Evolutionary conservation across 1,140 invertebrate species (phyloP), one percentile per base, ranked within the genome.

Genomic region (Campoletis sonorensis): DNA sequence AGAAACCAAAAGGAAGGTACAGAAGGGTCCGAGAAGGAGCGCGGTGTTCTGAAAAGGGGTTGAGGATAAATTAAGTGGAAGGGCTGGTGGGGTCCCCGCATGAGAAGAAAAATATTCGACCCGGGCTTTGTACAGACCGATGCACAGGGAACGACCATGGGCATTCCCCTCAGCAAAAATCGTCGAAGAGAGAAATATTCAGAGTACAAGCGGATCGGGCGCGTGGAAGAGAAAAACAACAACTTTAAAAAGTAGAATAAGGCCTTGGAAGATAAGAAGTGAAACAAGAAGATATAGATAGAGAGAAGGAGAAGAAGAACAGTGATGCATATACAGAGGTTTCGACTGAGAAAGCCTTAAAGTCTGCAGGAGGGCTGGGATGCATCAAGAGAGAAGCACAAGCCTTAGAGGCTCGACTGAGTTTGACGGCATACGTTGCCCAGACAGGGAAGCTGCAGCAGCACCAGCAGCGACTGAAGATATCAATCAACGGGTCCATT

Each of bases 401-500:
- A 64, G n/a, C 67, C 33, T n/a, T 18, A 78, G 58, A 33, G 33
- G 61, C 27, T 37, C 8, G 58, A 40, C 76, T 33, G n/a, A 26
- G 13, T 64, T 64, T 77, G 27, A 11, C n/a, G 27, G 37, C 37
- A 61, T 13, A 40, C 16, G 11, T 27, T 4, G 40, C 26, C 18
- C 21, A 54, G 58, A 8, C 23, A 23, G 33, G 1, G 30, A 18
- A 70, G 27, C 23, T 26, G 78, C 77, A 84, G 81, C 81, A 83
- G 83, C 72, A 85, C 81, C 83, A 85, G 81, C 82, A 82, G 81
- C 85, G 83, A 87, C 88, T 88, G 87, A 88, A 88, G 88, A 88
- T 88, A 88, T 88, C 87, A 88, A 88, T 88, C 88, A 88, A 88
- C 87, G 84, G 84, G 87, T 86, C 76, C 86, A 88, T 88, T 88